Base-by-base conservation (phyloP, 2,113 vertebrate genomes). In the Cathartes aura region DNA sequence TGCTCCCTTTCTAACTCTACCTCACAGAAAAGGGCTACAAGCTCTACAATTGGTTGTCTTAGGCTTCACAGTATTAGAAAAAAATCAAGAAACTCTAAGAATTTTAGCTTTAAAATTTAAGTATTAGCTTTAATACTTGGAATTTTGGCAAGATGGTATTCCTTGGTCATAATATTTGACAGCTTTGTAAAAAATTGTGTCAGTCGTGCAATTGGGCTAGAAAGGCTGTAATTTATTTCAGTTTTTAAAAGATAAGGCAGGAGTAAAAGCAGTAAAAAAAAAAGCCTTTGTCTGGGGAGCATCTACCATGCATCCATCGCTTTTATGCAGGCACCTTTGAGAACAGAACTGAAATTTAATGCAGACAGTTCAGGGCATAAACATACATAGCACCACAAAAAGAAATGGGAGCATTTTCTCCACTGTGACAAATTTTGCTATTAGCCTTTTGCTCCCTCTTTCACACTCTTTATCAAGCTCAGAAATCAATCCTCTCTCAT, bases 121-220 rank as follows among this genome's bases (percentile, higher is more conserved):
- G 42, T 22, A 42, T 38, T 55, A 67, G 29, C 21, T 87, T 40
- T 67, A 67, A 40, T 21, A 55, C 27, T 60, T 14, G 50, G 43
- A 59, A 55, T 90, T 75, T 85, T 62, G 70, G 66, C 62, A 93
- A 71, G 64, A 38, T 16, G 50, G 53, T 27, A 84, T 40, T 91
- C 36, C 73, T 75, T 52, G 82, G 74, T 92, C 94, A 76, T 27
- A 96, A 75, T 90, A 90, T 67, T 89, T 80, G 92, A 71, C 40
- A 82, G 82, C 23, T 91, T 72, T 48, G n/a, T 47, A 59, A 93
- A 81, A 86, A 91, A 68, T 3, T 9, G 24, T 84, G 78, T 63
- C 73, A 67, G 56, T 29, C 0, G 0, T 47, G 91, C 34, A 32
- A 16, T 3, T 3, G 10, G 68, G 42, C 47, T 87, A 74, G 68